phyloP scores from a whole-genome alignment of 2,113 vertebrate genomes.

The Dicentrarchus labrax region DNA sequence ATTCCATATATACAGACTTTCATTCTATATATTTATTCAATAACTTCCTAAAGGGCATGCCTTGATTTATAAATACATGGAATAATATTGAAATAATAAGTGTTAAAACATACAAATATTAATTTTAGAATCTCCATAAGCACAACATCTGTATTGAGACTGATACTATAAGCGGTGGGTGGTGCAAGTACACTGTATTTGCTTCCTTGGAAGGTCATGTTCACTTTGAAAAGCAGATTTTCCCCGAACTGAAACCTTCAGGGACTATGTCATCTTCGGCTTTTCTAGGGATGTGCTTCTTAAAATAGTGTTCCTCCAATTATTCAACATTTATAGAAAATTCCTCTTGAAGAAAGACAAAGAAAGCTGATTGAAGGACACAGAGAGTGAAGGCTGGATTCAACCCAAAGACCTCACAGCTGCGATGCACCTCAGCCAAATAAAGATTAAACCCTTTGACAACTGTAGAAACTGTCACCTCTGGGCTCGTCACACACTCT shows the following conservation, averaged over 20 bases:
- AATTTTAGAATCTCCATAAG: neutral
- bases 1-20: too few species aligned
- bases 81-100: neutral
- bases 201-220: neutral
- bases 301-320: neutral
- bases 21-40: too few species aligned
- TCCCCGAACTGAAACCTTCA: neutral
- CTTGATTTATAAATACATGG: too few species aligned
- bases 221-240: neutral
- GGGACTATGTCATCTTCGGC: neutral
- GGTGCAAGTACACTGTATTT: neutral
- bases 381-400: conserved; percentile 5
- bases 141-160: neutral
- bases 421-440: conserved; percentile 14
- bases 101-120: too few species aligned
- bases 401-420: conserved; percentile 27
- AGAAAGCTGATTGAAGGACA: conserved; percentile 20
- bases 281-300: neutral
- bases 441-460: neutral
- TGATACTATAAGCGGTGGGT: neutral
- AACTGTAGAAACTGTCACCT: conserved; percentile 8
- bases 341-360: neutral
- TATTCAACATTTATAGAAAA: neutral
- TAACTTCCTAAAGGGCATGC: too few species aligned
- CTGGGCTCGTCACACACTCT: neutral